Base-by-base conservation (phyloP, 2,888 invertebrate species). In the Phaonia tiefii region DNA sequence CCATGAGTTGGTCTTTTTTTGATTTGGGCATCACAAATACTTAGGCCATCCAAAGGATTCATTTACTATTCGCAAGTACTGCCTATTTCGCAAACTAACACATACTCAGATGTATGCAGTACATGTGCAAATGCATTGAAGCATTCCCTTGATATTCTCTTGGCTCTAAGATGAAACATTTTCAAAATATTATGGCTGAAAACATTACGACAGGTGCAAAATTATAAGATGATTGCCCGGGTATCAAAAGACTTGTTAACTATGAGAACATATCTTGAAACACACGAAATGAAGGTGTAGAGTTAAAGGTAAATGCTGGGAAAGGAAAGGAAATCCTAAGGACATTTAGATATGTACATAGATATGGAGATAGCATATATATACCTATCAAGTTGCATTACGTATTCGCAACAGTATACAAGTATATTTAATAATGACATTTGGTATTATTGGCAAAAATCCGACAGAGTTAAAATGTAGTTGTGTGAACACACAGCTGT, bases 121-220 rank as follows among this genome's bases (percentile, higher is more conserved):
- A 31, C 31, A 5, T 31, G 8, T 31, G 31, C 31, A 3, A 31
- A 31, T 5, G 8, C 4, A 31, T 31, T 31, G 4, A 31, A 31
- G 8, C 4, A 31, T 31, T 31, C 31, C 31, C 3, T 8, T 5
- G 31, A 3, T 7, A 54, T 54, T 54, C 54, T 22, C 54, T 25
- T 13, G 54, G 13, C 54, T 8, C 17, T 54, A 13, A 65, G 65
- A 66, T 42, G 70, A 74, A 22, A 74, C 65, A 80, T 70, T 74
- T 77, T 74, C 65, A 22, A 80, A 77, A 74, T 77, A 77, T 77
- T 77, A 58, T 44, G 74, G 73, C 76, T 77, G 80, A 77, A 74
- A 77, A 77, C 73, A 80, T 70, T 66, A 70, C 51, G 80, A 74
- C 80, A 80, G 80, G 80, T 80, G 80, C 80, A 80, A 80, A 66